Conservation (phyloP, 1,140 invertebrate genomes). For the Drosophila auraria region DNA sequence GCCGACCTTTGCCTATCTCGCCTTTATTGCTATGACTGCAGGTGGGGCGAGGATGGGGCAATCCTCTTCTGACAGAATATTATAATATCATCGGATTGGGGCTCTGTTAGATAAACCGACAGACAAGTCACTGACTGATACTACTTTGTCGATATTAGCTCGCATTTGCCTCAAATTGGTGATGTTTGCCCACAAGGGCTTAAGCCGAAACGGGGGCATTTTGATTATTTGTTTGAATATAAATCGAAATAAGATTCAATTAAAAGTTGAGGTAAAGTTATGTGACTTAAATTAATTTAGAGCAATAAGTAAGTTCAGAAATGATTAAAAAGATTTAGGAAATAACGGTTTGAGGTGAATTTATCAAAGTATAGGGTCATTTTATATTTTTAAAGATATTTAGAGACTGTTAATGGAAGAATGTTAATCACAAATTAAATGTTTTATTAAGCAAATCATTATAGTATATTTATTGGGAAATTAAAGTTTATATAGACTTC, state of each 20-base stretch:
- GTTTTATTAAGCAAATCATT: too few relatives aligned
- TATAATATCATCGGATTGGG: conserved; percentile 31
- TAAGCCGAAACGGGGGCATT: neutral
- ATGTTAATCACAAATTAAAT: too few relatives aligned
- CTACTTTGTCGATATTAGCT: neutral
- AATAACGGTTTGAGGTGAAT: neutral
- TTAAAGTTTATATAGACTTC: too few relatives aligned
- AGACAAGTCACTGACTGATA: conserved; percentile 42
- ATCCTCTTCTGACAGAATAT: conserved; percentile 36
- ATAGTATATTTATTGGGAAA: too few relatives aligned
- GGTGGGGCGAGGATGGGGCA: conserved; percentile 5
- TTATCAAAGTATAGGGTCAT: neutral
- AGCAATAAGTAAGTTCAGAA: neutral
- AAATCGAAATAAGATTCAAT: neutral
- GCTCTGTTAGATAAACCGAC: conserved; percentile 7
- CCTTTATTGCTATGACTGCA: conserved; percentile 39
- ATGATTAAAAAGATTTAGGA: too few relatives aligned
- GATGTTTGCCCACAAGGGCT: neutral
- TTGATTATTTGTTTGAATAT: neutral
- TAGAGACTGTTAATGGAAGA: too few relatives aligned
- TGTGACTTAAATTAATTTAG: neutral
- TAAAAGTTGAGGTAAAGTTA: neutral
- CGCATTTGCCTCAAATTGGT: neutral
- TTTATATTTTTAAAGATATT: neutral
- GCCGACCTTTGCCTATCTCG: conserved; percentile 28